Conservation (phyloP, 2,797 vertebrate genomes). For the Spinus olivaceus region DNA sequence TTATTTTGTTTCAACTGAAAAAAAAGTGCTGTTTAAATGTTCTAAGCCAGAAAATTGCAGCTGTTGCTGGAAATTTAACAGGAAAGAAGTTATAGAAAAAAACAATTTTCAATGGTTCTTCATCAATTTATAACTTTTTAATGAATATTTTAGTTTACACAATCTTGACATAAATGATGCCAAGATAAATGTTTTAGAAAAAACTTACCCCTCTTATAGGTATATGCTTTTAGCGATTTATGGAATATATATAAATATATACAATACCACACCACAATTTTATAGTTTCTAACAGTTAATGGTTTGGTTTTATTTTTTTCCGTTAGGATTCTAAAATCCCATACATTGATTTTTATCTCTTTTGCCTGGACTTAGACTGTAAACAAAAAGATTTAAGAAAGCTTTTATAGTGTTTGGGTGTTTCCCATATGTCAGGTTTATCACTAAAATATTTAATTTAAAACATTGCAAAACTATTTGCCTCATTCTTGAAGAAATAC, state of each 20-base stretch:
- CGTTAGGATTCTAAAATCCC: not conserved
- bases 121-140: not conserved
- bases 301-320: accelerated
- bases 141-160: not conserved
- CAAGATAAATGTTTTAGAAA: not conserved
- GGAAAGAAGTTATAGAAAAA: not conserved
- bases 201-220: accelerated
- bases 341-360: not conserved
- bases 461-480: not conserved
- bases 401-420: not conserved
- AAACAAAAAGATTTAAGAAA: not conserved
- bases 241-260: not conserved
- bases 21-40: not conserved
- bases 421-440: not conserved
- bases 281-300: not conserved
- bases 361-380: not conserved
- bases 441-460: not conserved
- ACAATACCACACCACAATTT: not conserved
- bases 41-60: not conserved
- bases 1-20: not conserved
- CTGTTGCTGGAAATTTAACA: not conserved
- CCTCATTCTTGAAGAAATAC: not conserved
- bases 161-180: not conserved
- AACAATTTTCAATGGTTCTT: not conserved
- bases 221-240: not conserved